phyloP scores from a whole-genome alignment of 2,888 invertebrate genomes.

The Suillia variegata region DNA sequence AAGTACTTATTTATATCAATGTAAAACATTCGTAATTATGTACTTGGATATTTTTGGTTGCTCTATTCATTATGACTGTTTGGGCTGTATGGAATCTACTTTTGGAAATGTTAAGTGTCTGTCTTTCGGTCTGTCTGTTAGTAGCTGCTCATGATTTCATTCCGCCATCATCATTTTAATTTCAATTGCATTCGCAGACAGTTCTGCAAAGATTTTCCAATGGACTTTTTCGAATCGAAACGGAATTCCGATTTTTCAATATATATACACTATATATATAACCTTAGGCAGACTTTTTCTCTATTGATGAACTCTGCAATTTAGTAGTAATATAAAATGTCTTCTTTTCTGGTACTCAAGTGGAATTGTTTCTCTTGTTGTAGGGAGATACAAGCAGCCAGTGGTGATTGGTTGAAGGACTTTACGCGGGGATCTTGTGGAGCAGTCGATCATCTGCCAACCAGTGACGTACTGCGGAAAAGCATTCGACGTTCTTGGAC shows the following conservation, averaged over 20 bases:
- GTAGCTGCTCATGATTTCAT: conserved; percentile 7
- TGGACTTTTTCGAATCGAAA: too few relatives aligned
- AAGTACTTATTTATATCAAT: too few relatives aligned
- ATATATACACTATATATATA: too few relatives aligned
- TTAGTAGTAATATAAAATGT: conserved; percentile 26
- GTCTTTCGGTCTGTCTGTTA: background rate
- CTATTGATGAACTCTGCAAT: background rate
- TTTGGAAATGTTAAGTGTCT: too few relatives aligned
- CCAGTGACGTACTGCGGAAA: conserved; percentile 70
- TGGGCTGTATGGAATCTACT: too few relatives aligned
- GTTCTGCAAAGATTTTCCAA: conserved; percentile 30
- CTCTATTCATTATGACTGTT: background rate
- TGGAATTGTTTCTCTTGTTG: conserved; percentile 57
- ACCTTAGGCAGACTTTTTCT: too few relatives aligned
- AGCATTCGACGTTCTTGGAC: conserved; percentile 75
- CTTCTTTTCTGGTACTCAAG: conserved; percentile 41
- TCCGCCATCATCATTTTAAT: conserved; percentile 29
- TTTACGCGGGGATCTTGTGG: conserved; percentile 64
- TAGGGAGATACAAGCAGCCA: conserved; percentile 73
- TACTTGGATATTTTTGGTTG: background rate
- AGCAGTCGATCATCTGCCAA: conserved; percentile 61
- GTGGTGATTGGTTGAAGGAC: conserved; percentile 74
- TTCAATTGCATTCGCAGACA: conserved; percentile 26
- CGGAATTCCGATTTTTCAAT: too few relatives aligned
- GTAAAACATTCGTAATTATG: too few relatives aligned